These are phyloP conservation scores for Hepsetus odoe DNA, from an alignment of 2,113 vertebrate species.

Conservation along the genomic window DNA sequence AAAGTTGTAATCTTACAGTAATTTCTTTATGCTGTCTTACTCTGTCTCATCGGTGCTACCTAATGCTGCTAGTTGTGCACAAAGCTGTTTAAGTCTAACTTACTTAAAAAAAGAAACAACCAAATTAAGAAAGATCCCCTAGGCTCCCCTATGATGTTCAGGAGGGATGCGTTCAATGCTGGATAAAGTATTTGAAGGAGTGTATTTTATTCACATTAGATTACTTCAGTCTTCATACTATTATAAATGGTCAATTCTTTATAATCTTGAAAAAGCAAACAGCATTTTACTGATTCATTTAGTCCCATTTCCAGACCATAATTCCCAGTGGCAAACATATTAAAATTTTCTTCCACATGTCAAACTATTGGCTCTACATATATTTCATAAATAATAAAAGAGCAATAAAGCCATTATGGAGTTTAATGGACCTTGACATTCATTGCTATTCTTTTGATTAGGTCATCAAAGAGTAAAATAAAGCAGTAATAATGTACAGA, in stretches of 20 bases:
- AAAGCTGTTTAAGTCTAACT: too few relatives aligned
- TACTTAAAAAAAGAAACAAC: too few relatives aligned
- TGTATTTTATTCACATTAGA: not conserved
- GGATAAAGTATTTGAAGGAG: not conserved
- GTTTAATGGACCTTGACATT: not conserved
- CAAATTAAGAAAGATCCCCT: too few relatives aligned
- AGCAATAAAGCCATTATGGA: not conserved
- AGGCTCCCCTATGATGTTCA: too few relatives aligned
- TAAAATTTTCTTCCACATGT: not conserved
- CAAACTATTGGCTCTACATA: not conserved
- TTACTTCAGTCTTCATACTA: not conserved
- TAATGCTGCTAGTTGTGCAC: too few relatives aligned
- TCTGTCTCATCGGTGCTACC: too few relatives aligned
- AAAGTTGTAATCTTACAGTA: too few relatives aligned
- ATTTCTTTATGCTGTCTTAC: too few relatives aligned
- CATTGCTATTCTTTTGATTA: not conserved
- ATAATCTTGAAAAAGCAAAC: not conserved
- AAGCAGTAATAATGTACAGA: not conserved
- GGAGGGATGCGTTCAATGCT: too few relatives aligned
- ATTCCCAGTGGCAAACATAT: not conserved
- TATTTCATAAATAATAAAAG: not conserved
- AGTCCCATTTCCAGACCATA: not conserved
- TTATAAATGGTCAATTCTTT: not conserved
- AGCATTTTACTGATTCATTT: not conserved
- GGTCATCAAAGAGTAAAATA: not conserved